Evolutionary conservation across 2,797 vertebrate species (phyloP), one percentile per base, ranked within the genome.

Genomic region (Peromyscus aztecus): DNA sequence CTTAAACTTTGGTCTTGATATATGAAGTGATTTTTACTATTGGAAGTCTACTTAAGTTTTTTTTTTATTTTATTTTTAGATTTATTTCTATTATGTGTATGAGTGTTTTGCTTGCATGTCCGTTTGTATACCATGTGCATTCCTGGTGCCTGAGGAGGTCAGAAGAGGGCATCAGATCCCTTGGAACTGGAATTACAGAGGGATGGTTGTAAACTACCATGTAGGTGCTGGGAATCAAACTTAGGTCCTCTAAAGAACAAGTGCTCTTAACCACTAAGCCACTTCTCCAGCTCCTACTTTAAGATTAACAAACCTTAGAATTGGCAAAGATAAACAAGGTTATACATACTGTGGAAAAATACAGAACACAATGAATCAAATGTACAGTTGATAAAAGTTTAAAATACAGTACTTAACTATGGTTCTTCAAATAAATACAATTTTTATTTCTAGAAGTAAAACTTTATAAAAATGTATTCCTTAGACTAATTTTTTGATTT

Each of bases 401-500:
- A 77, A 96, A 95, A 93, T 49, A 40, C 2, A 89, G 59, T n/a
- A 24, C 71, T 43, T 76, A 93, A 85, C 19, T 65, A 88, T 17
- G 5, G 19, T 63, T 86, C 61, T 90, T 97, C 43, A 91, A 11
- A 73, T 31, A 94, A 94, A 84, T 73, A 87, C 0, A 96, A 76
- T 80, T 87, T 90, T 94, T 67, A 88, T 78, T 94, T 94, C 59
- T 93, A 27, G 52, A 94, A 92, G 6, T 2, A 83, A 37, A 87
- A 90, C 78, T 57, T 12, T 43, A 57, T 40, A 91, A 34, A 82
- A 92, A 85, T 76, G 7, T 91, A 92, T 63, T 81, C 63, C 59
- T 78, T 73, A 46, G 11, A 95, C 85, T 77, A 6, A 34, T 52
- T 89, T 96, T 95, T 73, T 94, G n/a, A 89, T 83, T 29, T 55